Evolutionary conservation across 2,888 invertebrate species (phyloP).

Genomic region (Cheilosia grossa): DNA sequence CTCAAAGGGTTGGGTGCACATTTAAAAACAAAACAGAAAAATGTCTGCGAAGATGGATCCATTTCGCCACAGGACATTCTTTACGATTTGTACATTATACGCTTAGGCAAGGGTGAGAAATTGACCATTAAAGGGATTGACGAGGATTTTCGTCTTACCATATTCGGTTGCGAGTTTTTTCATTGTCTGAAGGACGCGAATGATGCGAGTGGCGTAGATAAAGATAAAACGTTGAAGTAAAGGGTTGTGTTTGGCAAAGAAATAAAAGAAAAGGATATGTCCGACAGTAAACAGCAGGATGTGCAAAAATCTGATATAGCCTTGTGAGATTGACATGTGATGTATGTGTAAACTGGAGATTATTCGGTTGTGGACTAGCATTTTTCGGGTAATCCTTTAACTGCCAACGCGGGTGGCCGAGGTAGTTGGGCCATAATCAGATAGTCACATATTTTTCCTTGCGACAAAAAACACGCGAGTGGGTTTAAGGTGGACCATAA

Average conservation of each 20-base stretch:
- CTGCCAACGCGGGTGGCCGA: conserved; percentile 49
- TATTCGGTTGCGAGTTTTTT: conserved; percentile 24
- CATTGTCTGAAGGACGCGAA: conserved; percentile 4
- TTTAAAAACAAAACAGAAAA: conserved; percentile 54
- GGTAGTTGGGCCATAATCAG: conserved; percentile 37
- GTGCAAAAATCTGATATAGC: conserved; percentile 38
- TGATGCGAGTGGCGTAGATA: conserved; percentile 27
- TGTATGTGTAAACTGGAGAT: conserved; percentile 54
- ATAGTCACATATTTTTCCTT: conserved; percentile 43
- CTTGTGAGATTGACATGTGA: conserved; percentile 72
- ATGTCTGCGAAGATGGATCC: conserved; percentile 76
- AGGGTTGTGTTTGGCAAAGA: conserved; percentile 34
- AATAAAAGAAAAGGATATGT: conserved; percentile 30
- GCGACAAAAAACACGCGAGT: not conserved
- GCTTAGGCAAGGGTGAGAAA: conserved; percentile 55
- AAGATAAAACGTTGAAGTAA: conserved; percentile 49
- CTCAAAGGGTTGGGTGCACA: conserved; percentile 31
- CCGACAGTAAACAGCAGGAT: conserved; percentile 70
- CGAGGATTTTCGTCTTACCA: conserved; percentile 60
- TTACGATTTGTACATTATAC: conserved; percentile 78
- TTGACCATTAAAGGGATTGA: conserved; percentile 74
- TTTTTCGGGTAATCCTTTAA: conserved; percentile 61
- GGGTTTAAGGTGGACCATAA: conserved; percentile 20
- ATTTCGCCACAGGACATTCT: conserved; percentile 83
- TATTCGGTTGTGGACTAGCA: conserved; percentile 12